These are phyloP conservation scores for Dipodomys spectabilis DNA, from an alignment of 2,113 vertebrate species.

Conservation along the genomic window DNA sequence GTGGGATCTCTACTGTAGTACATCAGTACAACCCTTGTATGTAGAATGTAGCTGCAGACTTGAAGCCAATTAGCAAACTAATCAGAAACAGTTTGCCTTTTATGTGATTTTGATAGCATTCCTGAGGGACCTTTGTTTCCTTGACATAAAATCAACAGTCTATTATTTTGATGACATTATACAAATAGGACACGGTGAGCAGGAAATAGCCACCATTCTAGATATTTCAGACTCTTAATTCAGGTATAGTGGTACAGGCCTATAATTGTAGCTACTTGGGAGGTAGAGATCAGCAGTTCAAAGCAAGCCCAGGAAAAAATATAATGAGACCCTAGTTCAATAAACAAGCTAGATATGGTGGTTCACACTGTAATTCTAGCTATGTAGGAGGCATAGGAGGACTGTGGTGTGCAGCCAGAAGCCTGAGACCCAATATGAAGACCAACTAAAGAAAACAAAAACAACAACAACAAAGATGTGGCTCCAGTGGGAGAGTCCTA, in stretches of 20 bases:
- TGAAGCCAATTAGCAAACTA: slow-evolving; percentile 18
- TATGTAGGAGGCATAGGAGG: too few species aligned
- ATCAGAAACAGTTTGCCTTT: slow-evolving; percentile 12
- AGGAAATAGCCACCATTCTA: slow-evolving; percentile 18
- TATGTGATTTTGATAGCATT: neutral
- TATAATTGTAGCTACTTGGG: neutral
- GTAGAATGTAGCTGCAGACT: neutral
- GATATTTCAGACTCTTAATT: neutral
- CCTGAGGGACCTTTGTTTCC: neutral
- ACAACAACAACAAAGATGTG: too few species aligned
- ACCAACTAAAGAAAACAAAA: too few species aligned
- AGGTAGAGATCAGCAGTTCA: too few species aligned
- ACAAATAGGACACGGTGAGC: neutral
- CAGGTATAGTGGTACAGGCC: neutral
- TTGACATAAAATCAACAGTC: neutral
- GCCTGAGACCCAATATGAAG: too few species aligned
- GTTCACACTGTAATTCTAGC: too few species aligned
- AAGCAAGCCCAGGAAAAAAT: too few species aligned
- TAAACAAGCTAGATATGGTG: too few species aligned
- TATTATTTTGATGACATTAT: slow-evolving; percentile 34
- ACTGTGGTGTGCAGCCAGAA: too few species aligned
- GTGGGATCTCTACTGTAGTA: neutral
- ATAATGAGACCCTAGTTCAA: too few species aligned
- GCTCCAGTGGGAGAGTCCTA: too few species aligned
- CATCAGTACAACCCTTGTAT: neutral